phyloP scores from a whole-genome alignment of 2,888 invertebrate species.

The Gastracanthus pulcherrimus region DNA sequence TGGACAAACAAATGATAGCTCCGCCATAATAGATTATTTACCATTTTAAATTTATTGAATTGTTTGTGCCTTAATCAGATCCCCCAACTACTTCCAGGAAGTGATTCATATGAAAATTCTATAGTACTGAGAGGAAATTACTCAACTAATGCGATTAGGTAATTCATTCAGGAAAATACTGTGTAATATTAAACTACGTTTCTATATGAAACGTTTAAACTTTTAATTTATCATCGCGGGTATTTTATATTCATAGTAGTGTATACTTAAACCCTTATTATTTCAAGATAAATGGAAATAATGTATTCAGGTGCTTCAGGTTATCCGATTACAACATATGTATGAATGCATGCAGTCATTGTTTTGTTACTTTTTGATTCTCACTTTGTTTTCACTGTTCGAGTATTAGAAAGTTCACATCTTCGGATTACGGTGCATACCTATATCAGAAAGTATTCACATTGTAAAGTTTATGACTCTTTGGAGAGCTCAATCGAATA shows the following conservation, averaged over 20 bases:
- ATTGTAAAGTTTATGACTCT: neutral
- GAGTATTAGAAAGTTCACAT: conserved; percentile 1
- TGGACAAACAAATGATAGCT: too few relatives aligned
- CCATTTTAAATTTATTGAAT: conserved; percentile 11
- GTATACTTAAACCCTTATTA: too few relatives aligned
- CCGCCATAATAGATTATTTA: neutral
- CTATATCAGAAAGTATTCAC: neutral
- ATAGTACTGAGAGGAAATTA: neutral
- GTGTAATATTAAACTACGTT: neutral
- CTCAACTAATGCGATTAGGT: neutral
- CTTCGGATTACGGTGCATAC: neutral
- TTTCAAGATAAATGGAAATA: neutral
- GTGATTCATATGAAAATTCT: conserved; percentile 7
- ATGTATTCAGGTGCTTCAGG: neutral
- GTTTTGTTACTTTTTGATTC: neutral
- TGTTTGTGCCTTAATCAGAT: neutral
- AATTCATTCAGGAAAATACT: neutral
- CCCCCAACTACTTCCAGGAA: neutral
- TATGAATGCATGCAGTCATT: neutral
- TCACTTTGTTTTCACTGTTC: neutral
- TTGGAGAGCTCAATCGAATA: neutral
- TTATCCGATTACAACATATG: neutral
- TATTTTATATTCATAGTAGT: too few relatives aligned
- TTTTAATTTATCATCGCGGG: neutral
- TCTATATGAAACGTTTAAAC: neutral